Evolutionary conservation across 2,113 vertebrate species (phyloP), one percentile per base, ranked within the genome.

Genomic region (Coturnix japonica): DNA sequence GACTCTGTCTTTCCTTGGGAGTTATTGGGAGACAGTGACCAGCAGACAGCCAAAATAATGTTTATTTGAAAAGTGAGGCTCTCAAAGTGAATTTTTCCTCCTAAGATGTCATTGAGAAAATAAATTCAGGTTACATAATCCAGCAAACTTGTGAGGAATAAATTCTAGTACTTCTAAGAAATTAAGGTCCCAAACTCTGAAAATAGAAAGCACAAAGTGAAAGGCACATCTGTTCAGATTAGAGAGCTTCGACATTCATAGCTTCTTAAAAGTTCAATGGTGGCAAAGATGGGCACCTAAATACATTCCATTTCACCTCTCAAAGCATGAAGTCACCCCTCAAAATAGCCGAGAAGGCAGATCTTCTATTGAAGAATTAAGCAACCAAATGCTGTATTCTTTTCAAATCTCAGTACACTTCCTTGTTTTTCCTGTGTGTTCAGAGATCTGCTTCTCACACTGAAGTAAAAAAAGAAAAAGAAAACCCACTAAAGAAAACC

Each of bases 261-360:
- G 33, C 35, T 59, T 18, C 35, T 54, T 20, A 63, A 81, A 77
- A 83, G 39, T 1, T 25, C 49, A 11, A 11, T 66, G 8, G 13
- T 64, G n/a, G 59, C 22, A 77, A 73, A 2, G 1, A 51, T 47
- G 22, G 19, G 13, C 25, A 74, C 9, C 6, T 46, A 46, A 80
- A 46, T 14, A 46, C 12, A 7, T 56, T 64, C 59, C 39, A 14
- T 13, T 74, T 14, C 22, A 9, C 17, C 26, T 41, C 60, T 43
- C 3, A 3, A 53, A 84, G 56, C 21, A 86, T 9, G 19, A 31
- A 0, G 0, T 47, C 11, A 39, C 5, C 9, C 18, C 19, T 47
- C 13, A 87, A 76, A 65, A n/a, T 3, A 79, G 17, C 8, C 5
- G 43, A 7, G 15, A 17, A 43, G 60, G 33, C 14, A 90, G 37